These are phyloP conservation scores for Gallinago jamesoni DNA, from an alignment of 2,113 vertebrate genomes.

Conservation along the genomic window DNA sequence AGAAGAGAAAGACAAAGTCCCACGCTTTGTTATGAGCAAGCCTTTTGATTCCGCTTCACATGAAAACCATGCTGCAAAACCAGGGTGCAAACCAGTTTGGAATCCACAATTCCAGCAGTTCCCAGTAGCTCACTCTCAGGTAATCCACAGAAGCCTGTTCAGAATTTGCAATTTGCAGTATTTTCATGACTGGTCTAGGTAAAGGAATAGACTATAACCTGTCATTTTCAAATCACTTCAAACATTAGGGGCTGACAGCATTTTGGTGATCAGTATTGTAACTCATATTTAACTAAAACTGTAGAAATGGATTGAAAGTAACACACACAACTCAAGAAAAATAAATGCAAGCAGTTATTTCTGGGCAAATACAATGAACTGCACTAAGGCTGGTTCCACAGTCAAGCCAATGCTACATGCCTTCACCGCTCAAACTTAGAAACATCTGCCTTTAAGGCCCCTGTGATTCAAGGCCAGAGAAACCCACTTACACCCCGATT, in stretches of 20 bases:
- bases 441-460: not conserved
- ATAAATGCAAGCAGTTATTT: not conserved
- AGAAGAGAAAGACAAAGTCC: not conserved
- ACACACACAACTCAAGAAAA: not conserved
- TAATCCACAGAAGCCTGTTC: not conserved
- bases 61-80: not conserved
- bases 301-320: not conserved
- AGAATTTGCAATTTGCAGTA: not conserved
- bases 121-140: not conserved
- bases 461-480: not conserved
- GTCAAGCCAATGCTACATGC: accelerated
- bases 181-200: too few species aligned
- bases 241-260: not conserved
- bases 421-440: not conserved
- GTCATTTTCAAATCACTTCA: not conserved
- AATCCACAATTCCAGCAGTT: not conserved
- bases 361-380: not conserved
- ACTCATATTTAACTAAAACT: not conserved
- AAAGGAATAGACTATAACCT: not conserved
- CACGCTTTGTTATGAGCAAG: not conserved
- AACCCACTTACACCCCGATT: not conserved
- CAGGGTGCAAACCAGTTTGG: not conserved
- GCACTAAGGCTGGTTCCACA: not conserved
- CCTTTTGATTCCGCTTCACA: not conserved
- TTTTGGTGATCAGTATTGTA: not conserved